Percentiles rank a stretch among this genome's conserved stretches.
Evolutionary conservation across 1,140 invertebrate genomes (phyloP).

Genomic region (Drosophila murphyi): DNA sequence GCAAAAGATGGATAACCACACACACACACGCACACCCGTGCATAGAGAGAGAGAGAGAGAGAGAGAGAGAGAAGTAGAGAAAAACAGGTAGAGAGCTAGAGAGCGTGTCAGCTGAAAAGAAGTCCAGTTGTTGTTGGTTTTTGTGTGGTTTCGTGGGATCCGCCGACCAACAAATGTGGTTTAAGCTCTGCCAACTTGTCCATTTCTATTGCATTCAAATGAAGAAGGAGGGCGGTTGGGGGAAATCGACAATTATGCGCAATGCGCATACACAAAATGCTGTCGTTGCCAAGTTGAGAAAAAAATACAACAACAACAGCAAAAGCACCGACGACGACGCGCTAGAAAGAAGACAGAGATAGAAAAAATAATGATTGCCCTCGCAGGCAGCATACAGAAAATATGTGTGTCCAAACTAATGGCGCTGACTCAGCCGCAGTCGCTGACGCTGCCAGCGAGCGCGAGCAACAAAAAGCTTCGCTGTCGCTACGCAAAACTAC

Average conservation of each 20-base stretch:
- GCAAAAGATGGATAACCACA: slow-evolving; percentile 25
- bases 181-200: slow-evolving; percentile 15
- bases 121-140: slow-evolving; percentile 72
- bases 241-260: slow-evolving; percentile 43
- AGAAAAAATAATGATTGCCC: slow-evolving; percentile 31
- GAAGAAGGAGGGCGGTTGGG: not conserved
- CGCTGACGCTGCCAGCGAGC: slow-evolving; percentile 18
- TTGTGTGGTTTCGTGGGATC: slow-evolving; percentile 45
- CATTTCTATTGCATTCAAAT: slow-evolving; percentile 19
- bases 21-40: not conserved
- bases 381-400: slow-evolving; percentile 66
- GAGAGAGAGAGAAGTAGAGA: not conserved
- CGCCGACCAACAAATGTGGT: slow-evolving; percentile 22
- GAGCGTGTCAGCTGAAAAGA: slow-evolving; percentile 47
- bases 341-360: slow-evolving; percentile 12
- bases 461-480: slow-evolving; percentile 46
- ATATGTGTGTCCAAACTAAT: slow-evolving; percentile 69
- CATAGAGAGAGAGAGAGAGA: not conserved
- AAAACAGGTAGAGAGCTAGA: slow-evolving; percentile 27
- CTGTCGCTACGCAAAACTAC: slow-evolving; percentile 29
- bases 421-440: slow-evolving; percentile 70
- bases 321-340: too few relatives aligned
- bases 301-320: not conserved
- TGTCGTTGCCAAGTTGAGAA: slow-evolving; percentile 25
- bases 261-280: slow-evolving; percentile 31